Conservation (phyloP, 1,140 invertebrate species). For the Drosophila ercepeae region DNA sequence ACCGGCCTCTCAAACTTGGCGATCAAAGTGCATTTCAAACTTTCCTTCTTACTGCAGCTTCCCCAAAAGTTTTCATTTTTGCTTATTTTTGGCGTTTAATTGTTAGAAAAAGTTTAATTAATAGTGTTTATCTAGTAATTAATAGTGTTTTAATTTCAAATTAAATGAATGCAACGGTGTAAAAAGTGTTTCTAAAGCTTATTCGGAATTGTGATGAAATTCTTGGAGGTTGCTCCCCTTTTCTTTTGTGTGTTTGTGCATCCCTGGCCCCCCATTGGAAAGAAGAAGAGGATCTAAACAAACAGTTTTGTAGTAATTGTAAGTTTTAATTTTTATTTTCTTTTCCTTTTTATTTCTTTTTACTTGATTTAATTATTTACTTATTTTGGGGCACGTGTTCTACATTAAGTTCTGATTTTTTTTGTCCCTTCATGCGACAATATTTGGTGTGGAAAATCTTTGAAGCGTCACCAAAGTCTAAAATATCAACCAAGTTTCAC, state of each 20-base stretch:
- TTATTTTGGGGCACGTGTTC: constrained; percentile 1
- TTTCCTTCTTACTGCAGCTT: background rate
- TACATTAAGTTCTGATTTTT: background rate
- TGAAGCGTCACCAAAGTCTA: constrained; percentile 66
- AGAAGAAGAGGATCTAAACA: background rate
- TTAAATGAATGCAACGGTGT: background rate
- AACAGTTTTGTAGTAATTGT: no score
- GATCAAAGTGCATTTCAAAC: background rate
- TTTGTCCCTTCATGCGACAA: constrained; percentile 6
- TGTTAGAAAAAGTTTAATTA: background rate
- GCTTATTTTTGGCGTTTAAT: background rate
- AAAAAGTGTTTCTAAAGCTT: background rate
- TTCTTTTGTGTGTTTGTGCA: background rate
- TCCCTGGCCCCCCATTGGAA: background rate
- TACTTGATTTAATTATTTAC: background rate
- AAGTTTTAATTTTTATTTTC: no score
- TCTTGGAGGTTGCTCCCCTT: background rate
- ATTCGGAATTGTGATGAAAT: background rate
- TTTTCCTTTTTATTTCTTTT: background rate
- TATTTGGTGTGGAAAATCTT: constrained; percentile 43
- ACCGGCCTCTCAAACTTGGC: no score
- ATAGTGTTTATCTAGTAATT: background rate
- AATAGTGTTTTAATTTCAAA: background rate
- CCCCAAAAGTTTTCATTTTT: background rate
- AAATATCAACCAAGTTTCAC: constrained; percentile 30